Evolutionary conservation across 1,140 invertebrate species (phyloP), one percentile per base, ranked within the genome.

Genomic region (Drosophila nebulosa): DNA sequence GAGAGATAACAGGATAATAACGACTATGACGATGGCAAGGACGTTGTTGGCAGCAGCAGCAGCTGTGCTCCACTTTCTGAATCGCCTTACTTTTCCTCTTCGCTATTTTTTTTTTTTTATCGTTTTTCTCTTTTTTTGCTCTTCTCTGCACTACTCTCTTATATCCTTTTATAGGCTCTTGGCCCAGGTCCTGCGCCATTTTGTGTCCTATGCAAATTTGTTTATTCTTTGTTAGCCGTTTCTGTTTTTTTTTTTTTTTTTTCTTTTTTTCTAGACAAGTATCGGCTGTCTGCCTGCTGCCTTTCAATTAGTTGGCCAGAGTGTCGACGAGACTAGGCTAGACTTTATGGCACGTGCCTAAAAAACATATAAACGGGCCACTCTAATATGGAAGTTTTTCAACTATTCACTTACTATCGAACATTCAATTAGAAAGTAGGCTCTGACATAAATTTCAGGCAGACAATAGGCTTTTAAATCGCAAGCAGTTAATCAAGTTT

Each of bases 1-100:
- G 83, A 83, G 84, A 86, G 83, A 86, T 86, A 89, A 86, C 83
- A 88, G 83, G 83, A 86, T 88, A 86, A 88, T 86, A 86, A 86
- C 83, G 81, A 84, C 39, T 46, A 46, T 46, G 39, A 21, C 75
- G 64, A 64, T 55, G 78, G 83, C 78, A 86, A 86, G 83, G 83
- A 86, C 83, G 71, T 80, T 52, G 24, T 21, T 50, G 57, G 53
- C 65, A 26, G 39, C 39, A 50, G 64, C 69, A 63, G 70, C 75
- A 77, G 77, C 81, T 86, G 74, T 88, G 83, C 64, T 81, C 86
- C 64, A 84, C 42, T 89, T 85, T 68, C 55, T 46, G 39, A 46
- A 46, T 46, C 39, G 39, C 39, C 39, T 46, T 46, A 46, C 39
- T 46, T 46, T 46, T 46, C 16, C 16, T 21, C 39, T 67, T 32